Conservation (phyloP, 1,140 invertebrate species). For the Muscidifurax raptorellus region DNA sequence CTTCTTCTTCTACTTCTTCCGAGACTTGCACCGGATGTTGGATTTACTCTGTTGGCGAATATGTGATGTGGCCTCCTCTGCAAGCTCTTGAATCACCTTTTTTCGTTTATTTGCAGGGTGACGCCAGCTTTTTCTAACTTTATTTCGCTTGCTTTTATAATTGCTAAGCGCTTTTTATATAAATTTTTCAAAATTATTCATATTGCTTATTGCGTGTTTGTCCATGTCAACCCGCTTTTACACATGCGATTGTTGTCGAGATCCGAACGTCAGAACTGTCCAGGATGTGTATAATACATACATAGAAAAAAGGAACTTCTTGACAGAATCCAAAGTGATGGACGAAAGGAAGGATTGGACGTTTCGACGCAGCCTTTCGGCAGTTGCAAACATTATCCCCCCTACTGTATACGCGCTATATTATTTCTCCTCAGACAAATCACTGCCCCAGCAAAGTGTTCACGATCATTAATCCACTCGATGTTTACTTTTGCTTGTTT, state of each 20-base stretch:
- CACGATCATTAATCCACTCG: conserved; percentile 42
- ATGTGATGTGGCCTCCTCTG: background rate
- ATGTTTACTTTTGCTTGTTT: conserved; percentile 66
- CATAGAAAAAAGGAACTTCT: conserved; percentile 20
- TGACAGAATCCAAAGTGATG: conserved; percentile 23
- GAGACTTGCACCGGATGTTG: conserved; percentile 11
- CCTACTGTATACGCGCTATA: background rate
- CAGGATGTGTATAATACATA: background rate
- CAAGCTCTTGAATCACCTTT: background rate
- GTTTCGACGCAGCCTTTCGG: background rate
- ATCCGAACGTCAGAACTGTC: background rate
- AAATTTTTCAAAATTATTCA: background rate
- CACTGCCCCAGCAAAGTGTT: background rate
- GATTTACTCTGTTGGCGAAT: background rate
- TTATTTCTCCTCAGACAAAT: conserved; percentile 13
- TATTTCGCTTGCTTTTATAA: background rate
- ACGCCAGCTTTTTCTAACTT: background rate
- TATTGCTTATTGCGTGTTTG: background rate
- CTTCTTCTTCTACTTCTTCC: background rate
- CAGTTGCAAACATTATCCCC: background rate
- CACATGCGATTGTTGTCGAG: background rate
- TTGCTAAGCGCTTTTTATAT: background rate
- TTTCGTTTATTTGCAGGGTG: conserved; percentile 3
- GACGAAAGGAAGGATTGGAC: conserved; percentile 8
- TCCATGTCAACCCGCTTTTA: too few relatives aligned